Percentiles rank a stretch among this genome's conserved stretches.
These are phyloP conservation scores for Strigamia transsilvanica DNA, from an alignment of 2,888 invertebrate species.

Conservation along the genomic window DNA sequence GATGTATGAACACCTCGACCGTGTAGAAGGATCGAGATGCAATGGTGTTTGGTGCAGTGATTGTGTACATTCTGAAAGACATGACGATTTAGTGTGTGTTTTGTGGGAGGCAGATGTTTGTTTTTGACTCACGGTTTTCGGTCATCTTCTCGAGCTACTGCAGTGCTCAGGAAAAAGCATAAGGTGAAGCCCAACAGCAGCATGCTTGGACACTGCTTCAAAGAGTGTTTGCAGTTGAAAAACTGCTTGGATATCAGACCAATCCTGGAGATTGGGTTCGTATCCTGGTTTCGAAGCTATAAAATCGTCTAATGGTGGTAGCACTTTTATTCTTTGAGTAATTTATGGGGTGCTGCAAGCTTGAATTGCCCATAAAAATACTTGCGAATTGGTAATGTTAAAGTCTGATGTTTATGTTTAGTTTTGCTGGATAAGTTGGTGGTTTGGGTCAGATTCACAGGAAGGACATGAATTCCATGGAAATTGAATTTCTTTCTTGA, in stretches of 20 bases:
- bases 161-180: background rate
- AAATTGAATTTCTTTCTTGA: too few relatives aligned
- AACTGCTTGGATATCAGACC: background rate
- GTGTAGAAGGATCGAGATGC: background rate
- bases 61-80: background rate
- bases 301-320: background rate
- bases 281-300: slow-evolving; percentile 1
- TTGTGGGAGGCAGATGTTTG: too few relatives aligned
- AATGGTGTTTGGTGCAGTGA: background rate
- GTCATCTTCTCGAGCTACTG: background rate
- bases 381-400: background rate
- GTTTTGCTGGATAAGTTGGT: too few relatives aligned
- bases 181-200: background rate
- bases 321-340: background rate
- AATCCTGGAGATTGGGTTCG: slow-evolving; percentile 25
- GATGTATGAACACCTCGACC: background rate
- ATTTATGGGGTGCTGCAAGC: background rate
- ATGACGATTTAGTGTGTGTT: too few relatives aligned
- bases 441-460: too few relatives aligned
- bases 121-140: background rate
- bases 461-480: too few relatives aligned
- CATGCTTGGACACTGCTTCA: background rate
- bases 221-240: background rate
- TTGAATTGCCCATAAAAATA: background rate
- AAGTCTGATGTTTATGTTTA: too few relatives aligned